A percentile compares a stretch with the other conserved stretches of the same genome.
Conservation (phyloP, 2,888 invertebrate genomes). For the Drosophila pseudotakahashii region DNA sequence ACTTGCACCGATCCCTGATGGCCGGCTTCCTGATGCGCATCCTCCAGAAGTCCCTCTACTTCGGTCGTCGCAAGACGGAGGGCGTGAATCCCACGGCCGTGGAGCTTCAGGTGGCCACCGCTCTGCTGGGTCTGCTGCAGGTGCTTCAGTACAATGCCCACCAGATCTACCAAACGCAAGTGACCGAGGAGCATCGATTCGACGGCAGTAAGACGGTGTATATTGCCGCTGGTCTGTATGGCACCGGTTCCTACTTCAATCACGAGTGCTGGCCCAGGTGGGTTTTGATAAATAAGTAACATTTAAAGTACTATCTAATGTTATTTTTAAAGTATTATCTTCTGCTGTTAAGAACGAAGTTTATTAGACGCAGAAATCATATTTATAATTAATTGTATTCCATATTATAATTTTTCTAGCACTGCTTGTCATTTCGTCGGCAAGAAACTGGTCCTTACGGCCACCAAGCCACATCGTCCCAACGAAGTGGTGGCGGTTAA, state of each 20-base stretch:
- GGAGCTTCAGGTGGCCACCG: constrained; percentile 87
- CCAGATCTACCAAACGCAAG: constrained; percentile 90
- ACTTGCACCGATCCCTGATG: constrained; percentile 91
- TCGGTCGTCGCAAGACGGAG: constrained; percentile 85
- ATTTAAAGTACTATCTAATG: no score
- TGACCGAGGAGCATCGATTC: constrained; percentile 85
- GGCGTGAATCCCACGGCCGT: constrained; percentile 85
- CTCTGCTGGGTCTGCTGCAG: constrained; percentile 89
- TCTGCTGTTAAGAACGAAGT: no score
- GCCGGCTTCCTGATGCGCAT: constrained; percentile 90
- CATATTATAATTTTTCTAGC: constrained; percentile 79
- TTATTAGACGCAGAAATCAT: no score
- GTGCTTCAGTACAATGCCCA: constrained; percentile 94
- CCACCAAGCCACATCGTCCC: constrained; percentile 87
- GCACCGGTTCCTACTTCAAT: constrained; percentile 91
- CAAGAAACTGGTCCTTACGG: constrained; percentile 88
- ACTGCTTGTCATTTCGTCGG: constrained; percentile 92
- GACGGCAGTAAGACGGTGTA: constrained; percentile 81
- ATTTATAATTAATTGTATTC: no score
- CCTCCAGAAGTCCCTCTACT: constrained; percentile 89
- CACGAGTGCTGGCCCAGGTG: constrained; percentile 91
- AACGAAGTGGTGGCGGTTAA: constrained; percentile 92
- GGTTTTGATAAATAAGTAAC: no score
- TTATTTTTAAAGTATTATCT: no score
- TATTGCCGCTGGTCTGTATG: constrained; percentile 89